Evolutionary conservation across 2,888 invertebrate species (phyloP), one percentile per base, ranked within the genome.

Genomic region (Deilephila elpenor): DNA sequence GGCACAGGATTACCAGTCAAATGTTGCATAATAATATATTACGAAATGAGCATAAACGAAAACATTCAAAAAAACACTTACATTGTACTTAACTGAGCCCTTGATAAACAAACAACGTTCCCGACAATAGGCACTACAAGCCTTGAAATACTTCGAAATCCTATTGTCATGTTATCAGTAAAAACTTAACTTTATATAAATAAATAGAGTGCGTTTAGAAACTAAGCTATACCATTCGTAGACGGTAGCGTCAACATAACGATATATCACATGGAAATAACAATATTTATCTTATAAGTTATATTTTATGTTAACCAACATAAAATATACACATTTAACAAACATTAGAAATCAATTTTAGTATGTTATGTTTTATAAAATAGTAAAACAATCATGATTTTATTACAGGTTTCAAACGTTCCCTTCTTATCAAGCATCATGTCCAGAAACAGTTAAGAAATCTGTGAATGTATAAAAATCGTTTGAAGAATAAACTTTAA

Each of bases 51-150:
- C 1, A 71, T 5, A 59, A 71, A 72, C 32, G 71, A 71, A 29
- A 73, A 70, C n/a, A 61, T 17, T 67, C 56, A 17, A 32, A 72
- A 75, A 59, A 59, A 70, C 17, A 93, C 94, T 89, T 83, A 94
- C 94, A 93, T 76, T 1, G 89, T 88, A 83, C 88, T 89, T 74
- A 92, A 74, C 81, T 93, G 93, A 51, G 85, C 86, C 79, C 94
- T 85, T 75, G 90, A 81, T 81, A 93, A 78, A 83, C 87, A 90
- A 86, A 92, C 72, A 78, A 87, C 82, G 86, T 89, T 92, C 6
- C 90, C 86, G 56, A 90, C 74, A 59, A 88, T 78, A 71, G 94
- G 94, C 73, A 88, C 91, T 59, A 89, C 85, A 75, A 93, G 83
- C 83, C 85, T 91, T 62, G 86, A 84, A 83, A 93, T 76, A 73